These are phyloP conservation scores for Ephialtes manifestator DNA, from an alignment of 2,888 invertebrate species.

Conservation along the genomic window DNA sequence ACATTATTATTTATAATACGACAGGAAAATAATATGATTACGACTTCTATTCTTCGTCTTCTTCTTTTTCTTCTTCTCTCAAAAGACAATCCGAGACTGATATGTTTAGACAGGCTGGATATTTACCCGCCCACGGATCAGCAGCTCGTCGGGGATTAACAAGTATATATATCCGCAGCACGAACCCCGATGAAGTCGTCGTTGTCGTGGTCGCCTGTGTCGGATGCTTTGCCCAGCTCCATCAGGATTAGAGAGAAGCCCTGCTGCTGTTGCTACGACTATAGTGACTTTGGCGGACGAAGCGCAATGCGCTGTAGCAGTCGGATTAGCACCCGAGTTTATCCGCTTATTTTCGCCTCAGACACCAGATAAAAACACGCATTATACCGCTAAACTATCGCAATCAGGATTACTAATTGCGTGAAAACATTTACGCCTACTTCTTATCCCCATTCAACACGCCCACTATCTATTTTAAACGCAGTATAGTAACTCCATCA, in stretches of 20 bases:
- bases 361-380: slow-evolving; percentile 38
- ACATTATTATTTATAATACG: background rate
- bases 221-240: slow-evolving; percentile 54
- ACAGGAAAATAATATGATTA: background rate
- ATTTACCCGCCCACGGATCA: slow-evolving; percentile 64
- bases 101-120: slow-evolving; percentile 64
- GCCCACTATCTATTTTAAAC: background rate
- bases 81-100: slow-evolving; percentile 56
- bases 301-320: background rate
- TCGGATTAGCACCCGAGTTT: slow-evolving; percentile 56
- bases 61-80: background rate
- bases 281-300: background rate
- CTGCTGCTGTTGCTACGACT: slow-evolving; percentile 5
- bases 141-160: slow-evolving; percentile 48
- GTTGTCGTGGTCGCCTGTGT: slow-evolving; percentile 25
- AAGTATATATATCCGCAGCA: slow-evolving; percentile 15
- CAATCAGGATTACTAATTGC: slow-evolving; percentile 69
- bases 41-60: background rate
- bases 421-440: slow-evolving; percentile 48
- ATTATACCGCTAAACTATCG: slow-evolving; percentile 56
- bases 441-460: slow-evolving; percentile 8
- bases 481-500: background rate
- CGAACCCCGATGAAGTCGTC: slow-evolving; percentile 41
- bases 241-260: slow-evolving; percentile 57
- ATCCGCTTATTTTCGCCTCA: slow-evolving; percentile 59